Conservation (phyloP, 1,140 invertebrate genomes). For the Ganaspis sp. region DNA sequence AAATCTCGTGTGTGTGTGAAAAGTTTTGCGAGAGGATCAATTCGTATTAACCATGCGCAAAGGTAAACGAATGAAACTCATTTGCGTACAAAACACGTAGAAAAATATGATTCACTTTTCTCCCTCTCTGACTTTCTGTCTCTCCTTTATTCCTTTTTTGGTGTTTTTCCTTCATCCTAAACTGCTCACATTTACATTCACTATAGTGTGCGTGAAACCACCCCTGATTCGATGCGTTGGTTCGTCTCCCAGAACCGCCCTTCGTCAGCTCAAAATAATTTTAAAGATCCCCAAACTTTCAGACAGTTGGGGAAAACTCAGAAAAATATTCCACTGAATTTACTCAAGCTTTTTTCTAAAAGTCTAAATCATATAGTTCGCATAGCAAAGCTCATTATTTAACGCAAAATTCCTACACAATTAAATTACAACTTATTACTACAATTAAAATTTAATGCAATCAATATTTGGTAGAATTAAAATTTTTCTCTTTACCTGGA, state of each 20-base stretch:
- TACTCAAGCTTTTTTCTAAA: not conserved
- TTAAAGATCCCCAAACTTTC: constrained; percentile 54
- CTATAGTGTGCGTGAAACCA: constrained; percentile 45
- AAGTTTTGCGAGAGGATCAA: not conserved
- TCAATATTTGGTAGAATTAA: no score
- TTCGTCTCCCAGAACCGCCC: constrained; percentile 47
- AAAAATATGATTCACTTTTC: constrained; percentile 53
- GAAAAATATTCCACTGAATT: not conserved
- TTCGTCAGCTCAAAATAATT: constrained; percentile 56
- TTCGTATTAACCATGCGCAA: not conserved
- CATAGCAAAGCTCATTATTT: no score
- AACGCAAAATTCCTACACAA: no score
- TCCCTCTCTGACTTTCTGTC: not conserved
- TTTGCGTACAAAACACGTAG: constrained; percentile 25
- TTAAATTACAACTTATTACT: no score
- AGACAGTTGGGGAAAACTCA: not conserved
- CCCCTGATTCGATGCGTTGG: constrained; percentile 46
- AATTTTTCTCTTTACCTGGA: no score
- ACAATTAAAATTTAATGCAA: no score
- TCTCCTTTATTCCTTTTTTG: constrained; percentile 17
- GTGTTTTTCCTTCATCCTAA: constrained; percentile 1
- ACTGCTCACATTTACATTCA: constrained; percentile 6
- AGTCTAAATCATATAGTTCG: no score
- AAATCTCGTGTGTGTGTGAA: not conserved
- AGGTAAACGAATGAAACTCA: not conserved